Conservation (phyloP, 2,888 invertebrate species). For the Acanthosoma haemorrhoidale region DNA sequence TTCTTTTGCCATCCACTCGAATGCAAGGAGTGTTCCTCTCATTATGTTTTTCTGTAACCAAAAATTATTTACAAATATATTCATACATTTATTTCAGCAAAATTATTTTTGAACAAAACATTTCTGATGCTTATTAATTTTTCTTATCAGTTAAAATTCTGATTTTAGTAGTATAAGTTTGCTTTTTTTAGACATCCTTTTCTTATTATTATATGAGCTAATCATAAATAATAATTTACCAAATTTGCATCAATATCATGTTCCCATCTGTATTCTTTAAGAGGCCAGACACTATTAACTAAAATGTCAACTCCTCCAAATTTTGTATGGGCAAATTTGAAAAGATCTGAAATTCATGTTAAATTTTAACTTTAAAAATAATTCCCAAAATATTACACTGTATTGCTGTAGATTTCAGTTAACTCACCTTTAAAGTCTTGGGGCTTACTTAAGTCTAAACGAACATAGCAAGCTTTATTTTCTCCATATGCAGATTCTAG, state of each 20-base stretch:
- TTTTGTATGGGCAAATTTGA: constrained; percentile 21
- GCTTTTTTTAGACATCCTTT: neutral
- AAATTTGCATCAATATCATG: constrained; percentile 47
- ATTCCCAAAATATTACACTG: too few relatives aligned
- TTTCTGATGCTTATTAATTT: neutral
- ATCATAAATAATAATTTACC: too few relatives aligned
- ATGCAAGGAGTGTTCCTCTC: constrained; percentile 30
- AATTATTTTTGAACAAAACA: neutral
- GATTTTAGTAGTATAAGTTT: too few relatives aligned
- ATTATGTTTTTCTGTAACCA: constrained; percentile 31
- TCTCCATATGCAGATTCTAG: constrained; percentile 49
- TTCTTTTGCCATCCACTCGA: constrained; percentile 30
- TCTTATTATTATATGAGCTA: too few relatives aligned
- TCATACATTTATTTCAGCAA: too few relatives aligned
- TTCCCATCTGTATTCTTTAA: constrained; percentile 46
- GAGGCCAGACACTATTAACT: constrained; percentile 45
- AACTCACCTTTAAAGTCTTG: constrained; percentile 49
- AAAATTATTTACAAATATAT: too few relatives aligned
- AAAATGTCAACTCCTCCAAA: constrained; percentile 43
- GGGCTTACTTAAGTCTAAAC: constrained; percentile 51
- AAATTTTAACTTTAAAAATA: neutral
- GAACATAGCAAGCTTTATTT: constrained; percentile 49
- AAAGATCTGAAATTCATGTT: constrained; percentile 22
- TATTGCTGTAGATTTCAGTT: too few relatives aligned
- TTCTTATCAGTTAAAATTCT: too few relatives aligned